Evolutionary conservation across 2,113 vertebrate genomes (phyloP).

Genomic region (Nothocercus nigrocapillus): DNA sequence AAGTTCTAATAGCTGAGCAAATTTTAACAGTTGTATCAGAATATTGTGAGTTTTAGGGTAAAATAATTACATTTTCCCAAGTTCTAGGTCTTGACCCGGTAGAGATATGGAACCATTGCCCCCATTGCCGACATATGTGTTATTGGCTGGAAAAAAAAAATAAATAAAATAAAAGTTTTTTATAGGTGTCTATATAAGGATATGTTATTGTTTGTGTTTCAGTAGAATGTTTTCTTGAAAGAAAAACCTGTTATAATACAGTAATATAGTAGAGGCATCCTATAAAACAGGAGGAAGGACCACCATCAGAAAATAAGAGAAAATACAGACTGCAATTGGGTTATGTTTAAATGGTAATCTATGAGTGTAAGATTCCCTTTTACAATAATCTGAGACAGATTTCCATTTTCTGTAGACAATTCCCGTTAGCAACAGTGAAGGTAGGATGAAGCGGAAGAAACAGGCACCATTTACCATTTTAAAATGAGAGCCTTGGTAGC

Average conservation of each 20-base stretch:
- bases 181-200: background rate
- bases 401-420: background rate
- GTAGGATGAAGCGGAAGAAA: background rate
- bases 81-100: background rate
- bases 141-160: background rate
- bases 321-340: background rate
- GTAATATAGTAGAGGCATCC: background rate
- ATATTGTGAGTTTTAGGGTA: background rate
- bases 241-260: background rate
- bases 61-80: background rate
- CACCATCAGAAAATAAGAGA: background rate
- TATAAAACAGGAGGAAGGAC: background rate
- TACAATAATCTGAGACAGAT: background rate
- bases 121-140: background rate
- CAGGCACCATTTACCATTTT: background rate
- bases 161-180: too few relatives aligned
- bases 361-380: background rate
- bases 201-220: background rate
- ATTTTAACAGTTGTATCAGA: background rate
- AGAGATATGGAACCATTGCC: fast-evolving
- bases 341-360: background rate
- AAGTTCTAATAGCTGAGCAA: background rate
- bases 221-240: background rate
- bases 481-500: background rate
- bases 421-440: background rate